A percentile compares a stretch with the other conserved stretches of the same genome.
phyloP scores from a whole-genome alignment of 2,888 invertebrate species.

The Nycteola revayana region DNA sequence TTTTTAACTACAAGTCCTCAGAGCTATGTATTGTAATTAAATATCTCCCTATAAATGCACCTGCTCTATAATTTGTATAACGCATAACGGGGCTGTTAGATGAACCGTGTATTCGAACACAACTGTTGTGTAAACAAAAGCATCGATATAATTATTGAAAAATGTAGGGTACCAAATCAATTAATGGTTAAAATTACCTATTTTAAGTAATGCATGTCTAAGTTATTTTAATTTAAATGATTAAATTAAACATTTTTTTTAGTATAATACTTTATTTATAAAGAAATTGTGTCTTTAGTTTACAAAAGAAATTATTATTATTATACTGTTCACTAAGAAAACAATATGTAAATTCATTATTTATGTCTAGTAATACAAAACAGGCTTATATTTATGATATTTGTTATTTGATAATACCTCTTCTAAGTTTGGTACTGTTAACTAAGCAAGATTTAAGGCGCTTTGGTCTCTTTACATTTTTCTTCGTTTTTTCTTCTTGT shows the following conservation, averaged over 20 bases:
- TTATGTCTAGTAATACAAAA: constrained; percentile 69
- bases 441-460: constrained; percentile 42
- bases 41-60: no score
- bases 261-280: constrained; percentile 51
- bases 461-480: constrained; percentile 61
- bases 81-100: no score
- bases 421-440: constrained; percentile 42
- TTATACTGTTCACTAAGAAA: constrained; percentile 44
- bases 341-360: constrained; percentile 47
- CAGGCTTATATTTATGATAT: constrained; percentile 47
- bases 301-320: constrained; percentile 42
- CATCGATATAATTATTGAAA: no score
- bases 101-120: no score
- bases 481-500: constrained; percentile 89
- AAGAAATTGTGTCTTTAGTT: constrained; percentile 39
- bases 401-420: constrained; percentile 30
- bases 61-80: no score
- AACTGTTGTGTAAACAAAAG: no score
- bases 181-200: no score
- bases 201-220: no score
- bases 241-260: constrained; percentile 6
- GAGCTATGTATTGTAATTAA: no score
- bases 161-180: no score
- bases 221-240: no score
- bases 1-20: no score